Conservation (phyloP, 2,797 vertebrate species). For the Bradypodion ventrale region DNA sequence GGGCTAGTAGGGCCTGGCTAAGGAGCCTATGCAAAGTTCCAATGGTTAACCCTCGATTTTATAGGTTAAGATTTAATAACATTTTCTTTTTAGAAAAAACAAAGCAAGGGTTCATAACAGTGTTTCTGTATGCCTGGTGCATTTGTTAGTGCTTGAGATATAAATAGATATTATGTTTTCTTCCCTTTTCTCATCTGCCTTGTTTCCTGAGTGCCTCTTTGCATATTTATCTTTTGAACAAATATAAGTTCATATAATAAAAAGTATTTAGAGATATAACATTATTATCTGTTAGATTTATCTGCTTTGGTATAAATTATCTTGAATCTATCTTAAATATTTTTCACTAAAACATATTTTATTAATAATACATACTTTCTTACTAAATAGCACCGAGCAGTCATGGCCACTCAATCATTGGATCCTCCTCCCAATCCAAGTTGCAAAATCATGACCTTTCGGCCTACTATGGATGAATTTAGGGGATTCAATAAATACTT, state of each 20-base stretch:
- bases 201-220: not conserved
- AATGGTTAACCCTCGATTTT: too few species aligned
- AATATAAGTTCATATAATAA: not conserved
- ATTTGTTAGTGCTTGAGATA: too few species aligned
- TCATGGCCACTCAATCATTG: conserved; percentile 84
- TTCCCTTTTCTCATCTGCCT: not conserved
- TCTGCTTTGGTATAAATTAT: not conserved
- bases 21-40: too few species aligned
- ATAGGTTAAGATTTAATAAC: too few species aligned
- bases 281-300: not conserved
- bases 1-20: too few species aligned
- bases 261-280: not conserved
- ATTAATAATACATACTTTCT: not conserved
- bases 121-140: not conserved
- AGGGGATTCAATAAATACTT: conserved; percentile 94
- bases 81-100: not conserved
- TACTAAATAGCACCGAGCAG: conserved; percentile 55
- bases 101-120: not conserved
- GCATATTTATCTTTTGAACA: not conserved
- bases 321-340: conserved; percentile 4
- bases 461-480: conserved; percentile 94
- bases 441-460: conserved; percentile 99
- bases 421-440: conserved; percentile 86
- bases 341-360: not conserved
- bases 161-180: not conserved